Evolutionary conservation across 2,797 vertebrate species (phyloP).

Genomic region (Enteromius fasciolatus): DNA sequence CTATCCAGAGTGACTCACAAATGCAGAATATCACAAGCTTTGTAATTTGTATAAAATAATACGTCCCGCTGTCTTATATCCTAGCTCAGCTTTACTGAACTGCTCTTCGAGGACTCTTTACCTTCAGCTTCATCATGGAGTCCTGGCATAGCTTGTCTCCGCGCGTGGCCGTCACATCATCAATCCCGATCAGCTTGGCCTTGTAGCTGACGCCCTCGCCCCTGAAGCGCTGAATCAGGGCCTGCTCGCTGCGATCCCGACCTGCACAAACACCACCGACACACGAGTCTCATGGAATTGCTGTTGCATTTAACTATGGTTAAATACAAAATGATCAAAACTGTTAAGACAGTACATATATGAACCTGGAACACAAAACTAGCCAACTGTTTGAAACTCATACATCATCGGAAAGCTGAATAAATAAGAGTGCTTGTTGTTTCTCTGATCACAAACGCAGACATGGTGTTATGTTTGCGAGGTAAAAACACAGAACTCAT

Average conservation of each 20-base stretch:
- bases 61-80: not conserved
- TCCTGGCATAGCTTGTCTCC: constrained; percentile 99
- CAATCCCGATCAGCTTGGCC: constrained; percentile 96
- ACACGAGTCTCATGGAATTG: too few species aligned
- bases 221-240: constrained; percentile 97
- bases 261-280: constrained; percentile 73
- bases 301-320: too few species aligned
- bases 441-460: too few species aligned
- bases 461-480: too few species aligned
- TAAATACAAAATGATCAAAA: not conserved
- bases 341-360: too few species aligned
- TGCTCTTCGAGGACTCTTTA: constrained; percentile 57
- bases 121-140: constrained; percentile 99
- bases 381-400: too few species aligned
- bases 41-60: not conserved
- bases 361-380: too few species aligned
- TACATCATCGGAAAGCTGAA: too few species aligned
- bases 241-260: constrained; percentile 96
- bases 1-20: too few species aligned
- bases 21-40: not conserved
- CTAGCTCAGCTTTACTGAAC: not conserved
- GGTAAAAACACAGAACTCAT: too few species aligned
- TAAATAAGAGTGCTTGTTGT: too few species aligned
- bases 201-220: constrained; percentile 96
- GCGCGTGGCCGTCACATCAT: constrained; percentile 94